Evolutionary conservation across 2,113 vertebrate species (phyloP).

Genomic region (Dermatemys mawii): DNA sequence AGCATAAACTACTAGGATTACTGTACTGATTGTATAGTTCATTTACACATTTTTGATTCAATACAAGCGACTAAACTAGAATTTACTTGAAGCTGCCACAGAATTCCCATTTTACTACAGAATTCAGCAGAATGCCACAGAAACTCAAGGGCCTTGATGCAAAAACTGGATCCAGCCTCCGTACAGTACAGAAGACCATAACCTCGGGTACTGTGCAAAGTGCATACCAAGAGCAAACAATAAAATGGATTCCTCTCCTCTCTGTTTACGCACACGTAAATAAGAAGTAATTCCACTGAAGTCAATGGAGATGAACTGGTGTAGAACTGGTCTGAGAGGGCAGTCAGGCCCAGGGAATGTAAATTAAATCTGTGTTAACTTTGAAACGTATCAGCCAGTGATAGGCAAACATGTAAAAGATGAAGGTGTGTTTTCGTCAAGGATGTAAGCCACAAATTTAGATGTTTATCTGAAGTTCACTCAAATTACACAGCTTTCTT

Average conservation of each 20-base stretch:
- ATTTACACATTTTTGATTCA: conserved; percentile 64
- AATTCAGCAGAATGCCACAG: conserved; percentile 15
- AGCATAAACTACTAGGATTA: conserved; percentile 31
- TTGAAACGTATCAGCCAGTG: neutral
- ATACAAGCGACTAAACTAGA: conserved; percentile 51
- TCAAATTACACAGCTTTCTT: neutral
- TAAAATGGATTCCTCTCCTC: neutral
- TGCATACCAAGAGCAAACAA: neutral
- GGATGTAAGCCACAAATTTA: neutral
- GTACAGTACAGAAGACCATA: neutral
- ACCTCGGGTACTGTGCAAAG: rapidly evolving
- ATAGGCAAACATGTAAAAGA: neutral
- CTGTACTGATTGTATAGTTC: conserved; percentile 51
- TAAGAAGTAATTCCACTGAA: neutral
- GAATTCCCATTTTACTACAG: conserved; percentile 40
- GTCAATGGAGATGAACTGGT: neutral
- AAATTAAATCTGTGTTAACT: neutral
- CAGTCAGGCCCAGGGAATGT: neutral
- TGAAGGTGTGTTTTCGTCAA: neutral
- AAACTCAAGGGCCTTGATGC: conserved; percentile 48
- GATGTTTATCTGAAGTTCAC: neutral
- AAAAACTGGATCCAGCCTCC: conserved; percentile 41
- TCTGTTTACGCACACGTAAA: neutral
- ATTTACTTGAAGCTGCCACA: conserved; percentile 47
- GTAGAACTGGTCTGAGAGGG: neutral